Percentiles rank a stretch among this genome's conserved stretches.
Evolutionary conservation across 2,113 vertebrate species (phyloP).

Genomic region (Corythaeola cristata): DNA sequence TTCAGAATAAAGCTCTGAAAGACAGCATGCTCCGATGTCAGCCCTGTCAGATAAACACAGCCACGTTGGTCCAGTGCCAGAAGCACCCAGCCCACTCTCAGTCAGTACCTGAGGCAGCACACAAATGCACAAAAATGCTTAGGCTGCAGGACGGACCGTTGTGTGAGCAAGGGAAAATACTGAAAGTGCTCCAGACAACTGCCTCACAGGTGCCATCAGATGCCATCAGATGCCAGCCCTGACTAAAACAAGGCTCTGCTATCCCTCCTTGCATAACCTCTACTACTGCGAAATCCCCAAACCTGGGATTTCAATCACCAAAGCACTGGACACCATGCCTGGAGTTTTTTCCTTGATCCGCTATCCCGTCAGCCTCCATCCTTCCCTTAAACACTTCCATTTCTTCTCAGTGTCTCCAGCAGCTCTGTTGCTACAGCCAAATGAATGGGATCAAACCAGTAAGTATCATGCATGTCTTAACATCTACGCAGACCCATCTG

Average conservation of each 20-base stretch:
- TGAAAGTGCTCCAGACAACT: neutral
- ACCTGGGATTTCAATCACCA: neutral
- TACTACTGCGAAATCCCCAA: neutral
- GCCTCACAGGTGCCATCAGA: too few species aligned
- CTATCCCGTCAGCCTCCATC: neutral
- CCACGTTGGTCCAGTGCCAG: neutral
- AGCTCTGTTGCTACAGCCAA: neutral
- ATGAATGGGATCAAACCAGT: neutral
- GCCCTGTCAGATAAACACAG: neutral
- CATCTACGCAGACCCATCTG: neutral
- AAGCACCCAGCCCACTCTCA: neutral
- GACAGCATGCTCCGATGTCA: neutral
- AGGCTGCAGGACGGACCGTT: neutral
- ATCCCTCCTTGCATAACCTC: neutral
- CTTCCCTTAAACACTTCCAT: neutral
- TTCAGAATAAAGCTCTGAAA: neutral
- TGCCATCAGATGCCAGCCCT: neutral
- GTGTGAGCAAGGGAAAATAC: neutral
- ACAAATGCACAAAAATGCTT: too few species aligned
- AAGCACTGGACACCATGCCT: neutral
- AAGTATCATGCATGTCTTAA: neutral
- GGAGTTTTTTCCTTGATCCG: neutral
- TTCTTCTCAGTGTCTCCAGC: neutral
- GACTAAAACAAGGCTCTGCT: neutral
- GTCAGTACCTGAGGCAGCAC: neutral